Conservation (phyloP, 2,113 vertebrate genomes). For the Gobiocypris rarus region DNA sequence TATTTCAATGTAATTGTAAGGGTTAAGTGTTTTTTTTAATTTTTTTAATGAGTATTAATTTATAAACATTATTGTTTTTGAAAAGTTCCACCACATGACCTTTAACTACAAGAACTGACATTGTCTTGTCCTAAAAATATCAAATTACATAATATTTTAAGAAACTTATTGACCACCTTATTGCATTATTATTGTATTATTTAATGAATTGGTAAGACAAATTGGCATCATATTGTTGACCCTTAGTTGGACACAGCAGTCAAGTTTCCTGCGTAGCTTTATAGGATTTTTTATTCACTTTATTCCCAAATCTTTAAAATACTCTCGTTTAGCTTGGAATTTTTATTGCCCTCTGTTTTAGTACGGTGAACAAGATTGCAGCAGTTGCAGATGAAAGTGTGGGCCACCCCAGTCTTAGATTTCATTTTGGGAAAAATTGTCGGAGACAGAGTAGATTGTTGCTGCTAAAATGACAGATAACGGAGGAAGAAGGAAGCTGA, state of each 20-base stretch:
- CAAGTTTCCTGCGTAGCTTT: neutral
- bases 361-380: neutral
- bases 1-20: too few species aligned
- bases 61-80: neutral
- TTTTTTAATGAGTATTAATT: too few species aligned
- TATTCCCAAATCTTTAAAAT: neutral
- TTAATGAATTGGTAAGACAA: too few species aligned
- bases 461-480: neutral
- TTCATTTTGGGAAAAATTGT: neutral
- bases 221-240: too few species aligned
- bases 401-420: neutral
- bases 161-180: too few species aligned
- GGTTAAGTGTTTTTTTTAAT: too few species aligned
- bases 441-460: neutral
- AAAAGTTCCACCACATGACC: neutral
- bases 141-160: neutral
- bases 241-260: neutral
- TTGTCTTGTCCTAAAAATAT: neutral
- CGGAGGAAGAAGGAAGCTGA: neutral
- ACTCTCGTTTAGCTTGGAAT: neutral
- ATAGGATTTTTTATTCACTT: neutral
- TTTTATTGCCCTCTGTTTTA: neutral
- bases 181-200: too few species aligned
- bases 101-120: neutral
- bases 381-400: neutral